Conservation (phyloP, 2,113 vertebrate genomes). For the Machaerirhynchus nigripectus region DNA sequence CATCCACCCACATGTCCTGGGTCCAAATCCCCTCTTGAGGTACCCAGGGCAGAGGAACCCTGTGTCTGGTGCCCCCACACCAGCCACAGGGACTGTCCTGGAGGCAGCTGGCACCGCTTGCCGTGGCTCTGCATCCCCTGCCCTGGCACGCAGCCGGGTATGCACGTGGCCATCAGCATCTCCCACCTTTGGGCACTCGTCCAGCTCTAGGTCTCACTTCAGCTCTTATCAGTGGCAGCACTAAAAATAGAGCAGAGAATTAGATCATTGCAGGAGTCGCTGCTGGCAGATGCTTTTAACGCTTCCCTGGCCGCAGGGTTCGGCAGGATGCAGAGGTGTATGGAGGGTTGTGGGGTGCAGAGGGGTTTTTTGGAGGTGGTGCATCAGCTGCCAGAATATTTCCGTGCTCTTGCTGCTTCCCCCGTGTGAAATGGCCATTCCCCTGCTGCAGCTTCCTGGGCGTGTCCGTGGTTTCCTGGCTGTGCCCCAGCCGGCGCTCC, state of each 20-base stretch:
- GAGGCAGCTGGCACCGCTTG: fast-evolving
- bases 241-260: slow-evolving; percentile 17
- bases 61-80: neutral
- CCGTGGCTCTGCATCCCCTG: neutral
- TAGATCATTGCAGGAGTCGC: neutral
- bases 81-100: neutral
- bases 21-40: neutral
- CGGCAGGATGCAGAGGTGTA: neutral
- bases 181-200: neutral
- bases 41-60: neutral
- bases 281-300: neutral
- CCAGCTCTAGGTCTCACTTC: neutral
- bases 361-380: neutral
- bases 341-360: neutral
- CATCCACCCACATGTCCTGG: neutral
- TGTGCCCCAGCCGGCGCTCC: neutral
- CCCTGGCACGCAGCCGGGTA: neutral
- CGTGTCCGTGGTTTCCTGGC: neutral
- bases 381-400: neutral
- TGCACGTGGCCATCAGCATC: neutral
- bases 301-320: neutral
- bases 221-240: neutral
- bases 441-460: slow-evolving; percentile 10
- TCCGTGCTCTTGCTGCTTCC: neutral
- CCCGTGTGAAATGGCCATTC: neutral